A percentile compares a stretch with the other conserved stretches of the same genome.
These are phyloP conservation scores for Pogonomyrmex barbatus DNA, from an alignment of 1,140 invertebrate genomes.

Conservation along the genomic window DNA sequence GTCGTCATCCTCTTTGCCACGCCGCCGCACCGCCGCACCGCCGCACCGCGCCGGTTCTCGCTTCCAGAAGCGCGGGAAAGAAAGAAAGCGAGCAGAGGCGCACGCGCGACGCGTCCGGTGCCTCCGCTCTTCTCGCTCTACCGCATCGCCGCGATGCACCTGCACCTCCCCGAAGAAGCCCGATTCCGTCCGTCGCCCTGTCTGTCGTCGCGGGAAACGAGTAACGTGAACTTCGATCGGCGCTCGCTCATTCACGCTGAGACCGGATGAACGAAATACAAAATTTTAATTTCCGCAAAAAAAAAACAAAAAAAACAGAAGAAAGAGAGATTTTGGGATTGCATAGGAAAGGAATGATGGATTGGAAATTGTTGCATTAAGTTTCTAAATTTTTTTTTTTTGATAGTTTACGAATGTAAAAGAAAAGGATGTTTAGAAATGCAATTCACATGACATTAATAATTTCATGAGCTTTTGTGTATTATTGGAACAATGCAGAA, in stretches of 20 bases:
- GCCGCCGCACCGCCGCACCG: neutral
- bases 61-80: constrained; percentile 58
- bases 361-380: no score
- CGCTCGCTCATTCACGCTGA: neutral
- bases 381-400: no score
- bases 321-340: no score
- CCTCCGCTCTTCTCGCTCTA: constrained; percentile 46
- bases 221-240: neutral
- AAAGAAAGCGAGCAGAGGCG: constrained; percentile 63
- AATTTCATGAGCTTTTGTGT: neutral
- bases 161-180: constrained; percentile 24
- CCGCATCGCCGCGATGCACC: constrained; percentile 55
- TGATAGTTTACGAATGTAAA: neutral
- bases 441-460: neutral
- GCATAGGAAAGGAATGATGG: no score
- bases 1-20: constrained; percentile 26
- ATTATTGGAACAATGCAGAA: neutral
- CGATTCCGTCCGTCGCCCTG: neutral
- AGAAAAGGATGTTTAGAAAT: neutral
- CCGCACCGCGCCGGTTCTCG: neutral
- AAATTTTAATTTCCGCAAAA: no score
- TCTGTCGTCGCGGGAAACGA: neutral
- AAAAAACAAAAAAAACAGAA: no score
- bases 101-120: constrained; percentile 44
- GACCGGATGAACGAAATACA: neutral